These are phyloP conservation scores for Lasioglossum villosulum DNA, from an alignment of 2,888 invertebrate species.

Conservation along the genomic window DNA sequence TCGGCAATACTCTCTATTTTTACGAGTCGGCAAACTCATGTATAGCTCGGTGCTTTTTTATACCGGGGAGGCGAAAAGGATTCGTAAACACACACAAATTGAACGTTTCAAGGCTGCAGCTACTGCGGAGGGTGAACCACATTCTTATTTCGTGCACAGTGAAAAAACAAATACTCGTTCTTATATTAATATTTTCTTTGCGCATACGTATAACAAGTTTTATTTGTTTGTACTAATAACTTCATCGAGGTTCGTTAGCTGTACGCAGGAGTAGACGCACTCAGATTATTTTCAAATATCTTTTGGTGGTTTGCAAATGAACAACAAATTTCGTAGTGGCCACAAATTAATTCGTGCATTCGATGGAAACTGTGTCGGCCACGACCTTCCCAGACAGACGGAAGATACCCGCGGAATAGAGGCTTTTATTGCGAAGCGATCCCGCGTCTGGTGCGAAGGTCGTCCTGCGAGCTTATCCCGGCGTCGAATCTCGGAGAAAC, in stretches of 20 bases:
- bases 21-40: slow-evolving; percentile 67
- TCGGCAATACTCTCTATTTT: slow-evolving; percentile 67
- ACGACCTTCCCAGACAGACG: neutral
- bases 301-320: neutral
- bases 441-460: slow-evolving; percentile 28
- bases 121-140: no score
- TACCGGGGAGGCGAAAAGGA: neutral
- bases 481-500: slow-evolving; percentile 55
- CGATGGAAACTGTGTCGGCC: neutral
- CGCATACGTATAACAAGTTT: no score
- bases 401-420: neutral
- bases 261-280: no score
- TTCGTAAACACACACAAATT: neutral
- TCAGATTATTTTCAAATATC: no score
- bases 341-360: neutral
- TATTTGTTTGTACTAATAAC: no score
- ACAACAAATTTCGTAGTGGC: neutral
- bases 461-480: slow-evolving; percentile 54
- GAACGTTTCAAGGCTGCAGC: neutral
- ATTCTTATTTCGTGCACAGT: no score
- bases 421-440: neutral
- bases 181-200: no score
- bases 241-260: no score
- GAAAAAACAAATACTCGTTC: no score
- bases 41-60: slow-evolving; percentile 53